A percentile compares a stretch with the other conserved stretches of the same genome.
Evolutionary conservation across 2,113 vertebrate genomes (phyloP).

Genomic region (Eulacestoma nigropectus): DNA sequence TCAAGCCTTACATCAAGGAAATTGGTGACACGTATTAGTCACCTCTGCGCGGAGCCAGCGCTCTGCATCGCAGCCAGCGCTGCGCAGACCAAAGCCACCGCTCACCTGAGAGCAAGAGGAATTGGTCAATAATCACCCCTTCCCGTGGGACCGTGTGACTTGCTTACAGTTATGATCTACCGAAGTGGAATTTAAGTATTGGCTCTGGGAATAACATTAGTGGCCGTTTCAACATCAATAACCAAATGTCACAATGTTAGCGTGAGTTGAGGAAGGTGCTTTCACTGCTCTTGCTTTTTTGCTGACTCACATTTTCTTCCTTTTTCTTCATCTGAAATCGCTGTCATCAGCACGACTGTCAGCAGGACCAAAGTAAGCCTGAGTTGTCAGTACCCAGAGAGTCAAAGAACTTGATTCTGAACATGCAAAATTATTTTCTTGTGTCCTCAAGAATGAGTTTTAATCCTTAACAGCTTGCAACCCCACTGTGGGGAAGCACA

Average conservation of each 20-base stretch:
- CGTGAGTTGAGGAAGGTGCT: neutral
- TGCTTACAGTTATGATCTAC: neutral
- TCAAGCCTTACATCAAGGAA: neutral
- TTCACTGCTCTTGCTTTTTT: neutral
- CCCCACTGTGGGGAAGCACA: neutral
- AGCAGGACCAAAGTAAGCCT: neutral
- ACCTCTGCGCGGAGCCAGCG: neutral
- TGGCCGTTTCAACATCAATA: neutral
- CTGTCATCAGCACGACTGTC: constrained; percentile 21
- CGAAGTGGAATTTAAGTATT: neutral
- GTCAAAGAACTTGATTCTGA: neutral
- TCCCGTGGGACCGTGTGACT: neutral
- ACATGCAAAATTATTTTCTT: neutral
- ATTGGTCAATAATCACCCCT: neutral
- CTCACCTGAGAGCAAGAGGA: neutral
- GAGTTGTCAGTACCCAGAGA: neutral
- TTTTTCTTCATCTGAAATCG: constrained; percentile 19
- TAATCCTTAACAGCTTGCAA: neutral
- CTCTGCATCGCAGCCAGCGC: neutral
- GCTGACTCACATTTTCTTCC: constrained; percentile 16
- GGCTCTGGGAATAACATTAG: neutral
- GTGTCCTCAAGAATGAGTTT: neutral
- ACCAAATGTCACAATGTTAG: neutral
- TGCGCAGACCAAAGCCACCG: neutral
- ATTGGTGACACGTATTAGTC: neutral